Base-by-base conservation (phyloP, 2,888 invertebrate species). In the Tachystola acroxantha region DNA sequence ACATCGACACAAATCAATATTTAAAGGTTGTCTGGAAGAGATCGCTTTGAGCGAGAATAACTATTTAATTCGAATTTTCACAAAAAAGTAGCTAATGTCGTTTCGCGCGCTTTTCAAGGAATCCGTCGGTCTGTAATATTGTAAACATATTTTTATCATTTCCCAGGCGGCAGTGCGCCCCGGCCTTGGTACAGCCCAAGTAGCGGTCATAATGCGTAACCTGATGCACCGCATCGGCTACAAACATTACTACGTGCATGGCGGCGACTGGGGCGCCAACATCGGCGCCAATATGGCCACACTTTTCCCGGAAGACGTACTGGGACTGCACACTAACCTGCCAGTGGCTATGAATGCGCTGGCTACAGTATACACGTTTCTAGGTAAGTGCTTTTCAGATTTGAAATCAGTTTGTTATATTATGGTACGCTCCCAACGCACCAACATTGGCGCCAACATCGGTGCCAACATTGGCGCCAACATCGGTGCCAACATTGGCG, bases 251-350 rank as follows among this genome's bases (percentile, higher is more conserved):
- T 92, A 91, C 56, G 67, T 90, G 0, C 94, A 94, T 50, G 94
- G 93, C 0, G 93, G 94, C 0, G 94, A 93, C 60, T 89, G 92
- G 86, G 95, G 95, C 0, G 80, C 90, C 3, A 10, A 84, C 0
- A 88, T 94, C 3, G 89, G 88, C 0, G 71, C 88, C 0, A 57
- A 80, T 10, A 78, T 95, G 74, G 89, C 92, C 0, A 86, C 88
- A 0, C 45, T 92, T 10, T 94, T 88, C 67, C 93, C 92, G 0
- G 74, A 85, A 0, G 64, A 80, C 1, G 65, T 89, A 1, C 46
- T 72, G 0, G 85, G 85, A 0, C 71, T 88, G 33, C 93, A 94
- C 53, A 73, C 89, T 0, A 94, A 92, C 59, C 88, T 91, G 84
- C 91, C 91, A 6, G 31, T 57, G 0, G 38, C 74, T 0, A n/a